Percentiles rank a stretch among this genome's conserved stretches.
Conservation (phyloP, 2,797 vertebrate genomes). For the Lateolabrax maculatus region DNA sequence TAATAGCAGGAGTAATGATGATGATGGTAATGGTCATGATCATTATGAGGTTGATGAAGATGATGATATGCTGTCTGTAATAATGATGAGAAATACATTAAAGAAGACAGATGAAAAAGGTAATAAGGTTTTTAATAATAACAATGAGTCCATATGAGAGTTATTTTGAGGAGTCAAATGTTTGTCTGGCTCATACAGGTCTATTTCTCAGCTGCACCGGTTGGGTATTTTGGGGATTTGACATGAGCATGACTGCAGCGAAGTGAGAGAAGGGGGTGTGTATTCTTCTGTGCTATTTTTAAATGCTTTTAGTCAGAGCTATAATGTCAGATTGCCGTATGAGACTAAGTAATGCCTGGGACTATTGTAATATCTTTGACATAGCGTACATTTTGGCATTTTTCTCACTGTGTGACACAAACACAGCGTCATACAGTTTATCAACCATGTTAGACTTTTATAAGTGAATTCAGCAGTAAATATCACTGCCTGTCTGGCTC, state of each 20-base stretch:
- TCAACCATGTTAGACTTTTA: conserved; percentile 1
- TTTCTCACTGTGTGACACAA: conserved; percentile 1
- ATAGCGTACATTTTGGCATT: neutral
- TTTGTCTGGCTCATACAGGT: conserved; percentile 39
- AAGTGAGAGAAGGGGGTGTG: conserved; percentile 14
- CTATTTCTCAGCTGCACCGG: conserved; percentile 30
- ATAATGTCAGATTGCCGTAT: conserved; percentile 14
- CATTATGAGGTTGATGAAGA: conserved; percentile 54
- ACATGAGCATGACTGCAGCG: conserved; percentile 22
- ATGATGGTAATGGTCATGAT: conserved; percentile 36
- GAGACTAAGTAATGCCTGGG: conserved; percentile 6
- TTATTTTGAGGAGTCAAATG: conserved; percentile 55
- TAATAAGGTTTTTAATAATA: conserved; percentile 55
- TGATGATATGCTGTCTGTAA: conserved; percentile 34
- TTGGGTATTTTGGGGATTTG: conserved; percentile 47
- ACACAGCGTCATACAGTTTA: neutral
- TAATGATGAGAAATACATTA: conserved; percentile 44
- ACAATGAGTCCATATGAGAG: conserved; percentile 9
- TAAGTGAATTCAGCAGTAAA: conserved; percentile 6
- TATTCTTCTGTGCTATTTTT: conserved; percentile 43
- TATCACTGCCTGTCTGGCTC: neutral
- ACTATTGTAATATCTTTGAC: conserved; percentile 8
- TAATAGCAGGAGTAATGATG: conserved; percentile 35
- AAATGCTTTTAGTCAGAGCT: conserved; percentile 28
- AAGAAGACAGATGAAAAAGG: conserved; percentile 14